Percentiles rank a stretch among this genome's conserved stretches.
These are phyloP conservation scores for Podarcis lilfordi DNA, from an alignment of 2,797 vertebrate species.

Conservation along the genomic window DNA sequence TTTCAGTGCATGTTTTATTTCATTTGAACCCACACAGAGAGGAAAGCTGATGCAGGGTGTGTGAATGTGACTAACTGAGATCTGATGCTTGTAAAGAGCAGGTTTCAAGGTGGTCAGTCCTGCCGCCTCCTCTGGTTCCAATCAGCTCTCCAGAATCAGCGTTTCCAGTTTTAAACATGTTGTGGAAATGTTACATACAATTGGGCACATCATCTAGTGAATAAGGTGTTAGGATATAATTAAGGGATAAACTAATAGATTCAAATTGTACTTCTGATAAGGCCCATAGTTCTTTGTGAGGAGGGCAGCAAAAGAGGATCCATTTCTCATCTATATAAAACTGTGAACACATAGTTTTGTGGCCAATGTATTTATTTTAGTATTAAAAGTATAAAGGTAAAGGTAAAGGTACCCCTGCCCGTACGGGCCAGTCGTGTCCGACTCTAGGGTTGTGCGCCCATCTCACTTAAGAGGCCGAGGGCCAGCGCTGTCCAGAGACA, in stretches of 20 bases:
- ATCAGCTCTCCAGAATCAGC: background rate
- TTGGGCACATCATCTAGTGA: background rate
- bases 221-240: background rate
- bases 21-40: background rate
- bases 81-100: background rate
- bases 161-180: background rate
- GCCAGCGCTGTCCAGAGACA: too few relatives aligned
- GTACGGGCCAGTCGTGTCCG: too few relatives aligned
- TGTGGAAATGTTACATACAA: background rate
- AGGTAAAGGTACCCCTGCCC: too few relatives aligned
- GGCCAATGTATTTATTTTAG: background rate
- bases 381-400: background rate
- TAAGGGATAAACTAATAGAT: background rate
- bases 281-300: background rate
- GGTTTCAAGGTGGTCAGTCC: background rate
- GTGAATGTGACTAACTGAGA: background rate
- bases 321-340: background rate
- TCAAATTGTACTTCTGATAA: background rate
- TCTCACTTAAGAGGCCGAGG: too few relatives aligned
- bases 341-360: background rate
- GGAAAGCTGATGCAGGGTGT: background rate
- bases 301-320: background rate
- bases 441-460: too few relatives aligned
- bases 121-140: background rate
- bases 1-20: background rate